A percentile compares a stretch with the other conserved stretches of the same genome.
phyloP scores from a whole-genome alignment of 2,113 vertebrate species.

The Petrocephalus zakoni region DNA sequence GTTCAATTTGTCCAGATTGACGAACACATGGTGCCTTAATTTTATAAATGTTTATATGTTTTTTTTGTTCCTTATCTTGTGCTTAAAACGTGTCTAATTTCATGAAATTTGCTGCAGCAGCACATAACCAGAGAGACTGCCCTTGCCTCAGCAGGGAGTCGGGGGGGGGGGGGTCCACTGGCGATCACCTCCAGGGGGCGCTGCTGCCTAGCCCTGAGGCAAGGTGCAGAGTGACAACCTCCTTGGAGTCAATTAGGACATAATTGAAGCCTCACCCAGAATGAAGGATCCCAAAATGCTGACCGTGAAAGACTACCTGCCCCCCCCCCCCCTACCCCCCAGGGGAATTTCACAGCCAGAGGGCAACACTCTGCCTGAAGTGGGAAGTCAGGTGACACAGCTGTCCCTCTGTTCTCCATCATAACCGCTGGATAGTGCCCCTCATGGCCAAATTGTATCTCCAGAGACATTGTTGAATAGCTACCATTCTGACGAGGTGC shows the following conservation, averaged over 20 bases:
- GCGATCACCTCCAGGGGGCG: neutral
- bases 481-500: slow-evolving; percentile 25
- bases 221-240: neutral
- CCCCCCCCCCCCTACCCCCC: neutral
- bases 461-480: slow-evolving; percentile 6
- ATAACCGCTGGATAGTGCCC: neutral
- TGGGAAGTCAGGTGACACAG: neutral
- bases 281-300: neutral
- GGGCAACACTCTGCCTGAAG: too few species aligned
- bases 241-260: neutral
- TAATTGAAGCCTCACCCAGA: neutral
- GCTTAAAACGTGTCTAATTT: slow-evolving; percentile 37
- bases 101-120: slow-evolving; percentile 30
- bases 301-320: neutral
- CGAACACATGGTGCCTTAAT: slow-evolving; percentile 59
- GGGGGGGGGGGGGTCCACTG: neutral
- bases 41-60: slow-evolving; percentile 44
- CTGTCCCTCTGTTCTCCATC: neutral
- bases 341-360: neutral
- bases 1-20: slow-evolving; percentile 22
- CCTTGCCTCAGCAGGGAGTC: neutral
- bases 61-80: slow-evolving; percentile 39
- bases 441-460: slow-evolving; percentile 2
- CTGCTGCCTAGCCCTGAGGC: neutral
- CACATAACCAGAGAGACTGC: slow-evolving; percentile 11